Conservation (phyloP, 2,888 invertebrate species). For the Tetranychus piercei region DNA sequence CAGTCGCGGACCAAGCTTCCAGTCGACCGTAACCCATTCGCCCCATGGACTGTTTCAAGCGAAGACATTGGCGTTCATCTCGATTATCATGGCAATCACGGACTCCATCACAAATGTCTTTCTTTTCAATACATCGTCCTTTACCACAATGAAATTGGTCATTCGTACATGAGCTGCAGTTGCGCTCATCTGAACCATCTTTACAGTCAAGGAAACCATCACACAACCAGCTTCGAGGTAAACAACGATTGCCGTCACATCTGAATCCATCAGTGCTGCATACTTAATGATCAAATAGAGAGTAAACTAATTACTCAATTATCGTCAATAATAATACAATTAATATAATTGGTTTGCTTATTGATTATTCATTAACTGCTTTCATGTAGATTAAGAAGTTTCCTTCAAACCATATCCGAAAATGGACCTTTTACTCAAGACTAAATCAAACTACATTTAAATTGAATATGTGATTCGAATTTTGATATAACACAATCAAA, state of each 20-base stretch:
- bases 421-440: too few species aligned
- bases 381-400: too few species aligned
- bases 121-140: slow-evolving; percentile 24
- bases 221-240: slow-evolving; percentile 31
- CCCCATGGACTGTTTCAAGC: slow-evolving; percentile 18
- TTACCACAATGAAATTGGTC: slow-evolving; percentile 26
- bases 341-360: background rate
- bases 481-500: too few species aligned
- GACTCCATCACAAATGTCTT: slow-evolving; percentile 26
- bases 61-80: slow-evolving; percentile 27
- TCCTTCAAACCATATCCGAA: too few species aligned
- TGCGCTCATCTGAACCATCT: slow-evolving; percentile 33
- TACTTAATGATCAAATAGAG: background rate
- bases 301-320: background rate
- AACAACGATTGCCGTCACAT: slow-evolving; percentile 31
- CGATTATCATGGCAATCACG: slow-evolving; percentile 27
- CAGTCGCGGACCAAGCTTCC: slow-evolving; percentile 24
- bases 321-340: background rate
- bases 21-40: slow-evolving; percentile 24
- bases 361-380: background rate
- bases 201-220: slow-evolving; percentile 32
- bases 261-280: slow-evolving; percentile 28
- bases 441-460: too few species aligned
- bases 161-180: slow-evolving; percentile 37
- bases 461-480: too few species aligned